Base-by-base conservation (phyloP, 64 coral and sea anemone species). In the Stichodactyla mertensii region DNA sequence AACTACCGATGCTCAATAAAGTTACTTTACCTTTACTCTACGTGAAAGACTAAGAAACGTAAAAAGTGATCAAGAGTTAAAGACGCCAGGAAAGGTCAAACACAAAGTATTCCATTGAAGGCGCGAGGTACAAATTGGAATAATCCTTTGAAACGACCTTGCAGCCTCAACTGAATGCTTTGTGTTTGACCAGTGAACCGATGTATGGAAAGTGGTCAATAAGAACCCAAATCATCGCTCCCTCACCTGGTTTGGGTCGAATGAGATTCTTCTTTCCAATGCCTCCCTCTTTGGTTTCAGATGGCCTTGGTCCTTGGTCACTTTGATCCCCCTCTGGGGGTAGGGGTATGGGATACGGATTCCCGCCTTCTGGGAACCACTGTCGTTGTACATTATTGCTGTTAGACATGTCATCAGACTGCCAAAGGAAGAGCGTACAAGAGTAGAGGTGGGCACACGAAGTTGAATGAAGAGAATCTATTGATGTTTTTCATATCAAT, bases 231-330 rank as follows among this genome's bases (percentile, higher is more conserved):
- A 10, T 67, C 7, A 67, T 61, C 1, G 58, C 18, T 61, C 16
- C 13, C 18, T 52, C 77, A 94, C 92, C 92, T 90, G 92, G 92
- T 60, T 94, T 89, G 5, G 92, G 85, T 87, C 88, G 88, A 83
- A 94, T 94, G 4, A 94, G 70, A 54, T 94, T 90, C 85, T 94
- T 94, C 51, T 94, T 91, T n/a, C 90, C 79, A 57, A 87, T 86
- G 10, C 19, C 31, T 36, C 83, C 54, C 24, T 55, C 78, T 31
- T 81, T 81, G 4, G 69, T 74, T 23, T 74, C 69, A 36, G 69
- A 31, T 27, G 69, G 26, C 10, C 27, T 9, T 74, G 69, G 69
- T 28, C 0, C 20, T 74, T 36, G 69, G 69, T 74, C 69, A 31
- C 69, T 74, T 62, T 86, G 87, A 52, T 60, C 80, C 52, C 92